Conservation (phyloP, 1,140 invertebrate genomes). For the Drosophila sp. region DNA sequence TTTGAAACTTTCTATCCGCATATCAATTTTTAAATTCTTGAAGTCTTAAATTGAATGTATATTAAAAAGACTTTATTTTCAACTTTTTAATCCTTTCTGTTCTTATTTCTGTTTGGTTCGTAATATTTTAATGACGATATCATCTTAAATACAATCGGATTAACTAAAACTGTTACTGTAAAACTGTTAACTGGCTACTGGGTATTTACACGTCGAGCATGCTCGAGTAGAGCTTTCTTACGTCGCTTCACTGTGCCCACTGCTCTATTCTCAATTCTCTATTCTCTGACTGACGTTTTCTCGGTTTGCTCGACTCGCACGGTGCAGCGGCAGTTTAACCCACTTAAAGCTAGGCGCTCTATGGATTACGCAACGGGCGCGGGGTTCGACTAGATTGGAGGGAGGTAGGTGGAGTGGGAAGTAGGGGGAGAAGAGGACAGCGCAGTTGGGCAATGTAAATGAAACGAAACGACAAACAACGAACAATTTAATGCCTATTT, state of each 20-base stretch:
- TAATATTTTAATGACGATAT: too few species aligned
- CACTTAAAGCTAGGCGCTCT: conserved; percentile 50
- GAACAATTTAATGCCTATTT: conserved; percentile 79
- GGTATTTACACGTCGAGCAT: not conserved
- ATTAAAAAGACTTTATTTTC: too few species aligned
- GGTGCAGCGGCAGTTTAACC: conserved; percentile 71
- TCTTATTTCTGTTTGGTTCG: too few species aligned
- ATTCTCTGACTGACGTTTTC: conserved; percentile 7
- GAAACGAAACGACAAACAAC: conserved; percentile 77
- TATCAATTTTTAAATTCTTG: too few species aligned
- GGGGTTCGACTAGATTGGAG: not conserved
- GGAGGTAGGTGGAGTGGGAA: too few species aligned
- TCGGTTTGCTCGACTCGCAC: conserved; percentile 36
- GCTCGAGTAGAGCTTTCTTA: not conserved
- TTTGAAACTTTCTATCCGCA: too few species aligned
- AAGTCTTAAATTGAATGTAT: too few species aligned
- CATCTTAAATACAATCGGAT: too few species aligned
- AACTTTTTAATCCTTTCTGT: too few species aligned
- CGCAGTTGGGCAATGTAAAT: conserved; percentile 61
- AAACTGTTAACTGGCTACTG: not conserved
- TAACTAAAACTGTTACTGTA: too few species aligned
- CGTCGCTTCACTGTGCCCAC: not conserved
- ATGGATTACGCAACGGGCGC: conserved; percentile 62
- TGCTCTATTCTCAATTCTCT: not conserved
- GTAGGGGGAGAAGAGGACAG: conserved; percentile 16